Evolutionary conservation across 2,113 vertebrate species (phyloP), one percentile per base, ranked within the genome.

Genomic region (Melanotaenia duboulayi): DNA sequence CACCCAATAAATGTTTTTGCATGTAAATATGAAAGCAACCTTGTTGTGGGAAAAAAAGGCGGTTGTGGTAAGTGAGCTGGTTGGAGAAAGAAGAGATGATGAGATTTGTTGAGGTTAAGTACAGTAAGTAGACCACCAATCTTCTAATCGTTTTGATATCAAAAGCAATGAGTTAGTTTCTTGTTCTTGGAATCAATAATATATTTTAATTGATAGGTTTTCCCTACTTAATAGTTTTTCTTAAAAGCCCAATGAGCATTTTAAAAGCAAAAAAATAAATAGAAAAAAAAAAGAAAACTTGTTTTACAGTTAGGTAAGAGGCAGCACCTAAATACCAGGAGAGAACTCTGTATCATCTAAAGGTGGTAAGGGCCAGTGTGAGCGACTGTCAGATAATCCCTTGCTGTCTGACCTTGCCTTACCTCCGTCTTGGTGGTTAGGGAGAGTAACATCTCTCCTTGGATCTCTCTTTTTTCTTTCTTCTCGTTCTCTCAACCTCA

Each of bases 371-470:
- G 65, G 40, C 71, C 69, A 55, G 54, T 75, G 75, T 70, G 56
- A 81, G 66, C 52, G 80, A n/a, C 71, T 68, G 80, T 85, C 80
- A 84, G 87, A 85, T 89, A 72, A 89, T 86, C 87, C 87, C 79
- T 69, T 62, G 82, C 82, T 87, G 82, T 90, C 93, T 94, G 93
- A 94, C 84, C 82, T 87, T 76, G 81, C 84, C 84, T 89, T 80
- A 57, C 88, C 39, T 89, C 71, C 55, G 32, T 82, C 70, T 79
- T 82, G 80, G 87, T 86, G 88, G 87, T 91, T 92, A 82, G 87
- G 87, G 86, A 86, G 91, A 91, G 89, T 92, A 92, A 93, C 87
- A 81, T 87, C 87, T 90, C 91, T 90, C 89, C 90, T 90, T 92
- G 90, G 83, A 90, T 92, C 89, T 92, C 86, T 92, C 78, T 90